Conservation (phyloP, 2,888 invertebrate genomes). For the Mechanitis mazaeus region DNA sequence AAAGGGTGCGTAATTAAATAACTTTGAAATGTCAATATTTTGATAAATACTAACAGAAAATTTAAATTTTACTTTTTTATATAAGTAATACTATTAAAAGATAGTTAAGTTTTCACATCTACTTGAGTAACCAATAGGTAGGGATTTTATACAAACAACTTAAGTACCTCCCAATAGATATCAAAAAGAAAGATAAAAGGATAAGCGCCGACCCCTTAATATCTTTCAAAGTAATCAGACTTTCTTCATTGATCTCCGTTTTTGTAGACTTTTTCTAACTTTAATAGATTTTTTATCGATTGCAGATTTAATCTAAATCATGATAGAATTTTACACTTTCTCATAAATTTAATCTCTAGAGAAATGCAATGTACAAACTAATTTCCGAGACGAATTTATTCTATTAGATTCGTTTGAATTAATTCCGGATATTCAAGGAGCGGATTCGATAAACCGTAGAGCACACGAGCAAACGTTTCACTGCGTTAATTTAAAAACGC, state of each 20-base stretch:
- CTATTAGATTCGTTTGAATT: conserved; percentile 62
- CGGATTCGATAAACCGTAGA: conserved; percentile 50
- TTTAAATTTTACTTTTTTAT: too few species aligned
- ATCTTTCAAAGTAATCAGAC: conserved; percentile 14
- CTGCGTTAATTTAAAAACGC: conserved; percentile 64
- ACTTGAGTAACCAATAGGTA: too few species aligned
- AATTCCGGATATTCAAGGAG: conserved; percentile 63
- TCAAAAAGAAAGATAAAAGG: neutral
- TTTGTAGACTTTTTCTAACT: conserved; percentile 44
- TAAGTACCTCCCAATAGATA: too few species aligned
- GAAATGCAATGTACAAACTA: conserved; percentile 67
- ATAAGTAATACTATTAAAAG: too few species aligned
- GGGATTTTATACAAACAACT: too few species aligned
- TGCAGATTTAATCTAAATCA: conserved; percentile 46
- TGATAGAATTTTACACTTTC: conserved; percentile 49
- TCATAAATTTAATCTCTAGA: conserved; percentile 40
- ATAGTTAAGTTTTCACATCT: too few species aligned
- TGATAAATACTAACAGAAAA: too few species aligned
- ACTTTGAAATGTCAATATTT: too few species aligned
- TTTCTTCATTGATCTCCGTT: conserved; percentile 46
- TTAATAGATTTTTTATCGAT: conserved; percentile 54
- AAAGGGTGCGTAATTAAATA: too few species aligned
- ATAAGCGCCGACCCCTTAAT: conserved; percentile 9
- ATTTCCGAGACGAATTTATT: conserved; percentile 66
- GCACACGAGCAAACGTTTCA: conserved; percentile 56